Base-by-base conservation (phyloP, 2,888 invertebrate genomes). In the Papilio protenor region DNA sequence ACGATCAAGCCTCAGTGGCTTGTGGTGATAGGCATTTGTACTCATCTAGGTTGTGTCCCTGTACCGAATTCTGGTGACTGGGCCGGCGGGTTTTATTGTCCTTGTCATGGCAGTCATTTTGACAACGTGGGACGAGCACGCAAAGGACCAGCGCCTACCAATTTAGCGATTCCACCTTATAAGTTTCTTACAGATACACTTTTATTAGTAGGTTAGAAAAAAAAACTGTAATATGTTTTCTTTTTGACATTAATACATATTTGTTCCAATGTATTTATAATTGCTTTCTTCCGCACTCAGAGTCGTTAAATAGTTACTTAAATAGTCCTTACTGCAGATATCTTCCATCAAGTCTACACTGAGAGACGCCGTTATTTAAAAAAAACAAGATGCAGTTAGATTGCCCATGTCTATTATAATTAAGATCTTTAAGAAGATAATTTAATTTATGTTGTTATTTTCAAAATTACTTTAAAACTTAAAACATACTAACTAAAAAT, bases 91-190 rank as follows among this genome's bases (percentile, higher is more conserved):
- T 98, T 92, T 81, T 98, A 96, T 87, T 98, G 98, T 84, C 97
- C 98, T 0, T 98, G 98, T 87, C 98, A 98, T 85, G 98, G 98
- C 2, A 97, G 97, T 77, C 97, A 98, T 88, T 98, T 96, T 86
- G 98, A 98, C 86, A 96, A 95, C 40, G 94, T 97, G 3, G 98
- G 97, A 5, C 94, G 98, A 81, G 95, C 96, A 78, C 95, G 97
- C 61, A 97, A 97, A 90, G 97, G 97, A 1, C 97, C 97, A 0
- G 97, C 97, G 2, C 97, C 97, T 0, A 88, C 92, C 0, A 97
- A 97, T 88, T 90, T 97, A 82, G 96, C 95, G 84, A 94, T 97
- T 47, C 97, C 97, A 0, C 90, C 93, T n/a, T 95, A 97, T 83
- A 89, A 87, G 81, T 96, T 95, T 84, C 0, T 93, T 18, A 94